These are phyloP conservation scores for Protonibea diacanthus DNA, from an alignment of 2,797 vertebrate species.

Conservation along the genomic window DNA sequence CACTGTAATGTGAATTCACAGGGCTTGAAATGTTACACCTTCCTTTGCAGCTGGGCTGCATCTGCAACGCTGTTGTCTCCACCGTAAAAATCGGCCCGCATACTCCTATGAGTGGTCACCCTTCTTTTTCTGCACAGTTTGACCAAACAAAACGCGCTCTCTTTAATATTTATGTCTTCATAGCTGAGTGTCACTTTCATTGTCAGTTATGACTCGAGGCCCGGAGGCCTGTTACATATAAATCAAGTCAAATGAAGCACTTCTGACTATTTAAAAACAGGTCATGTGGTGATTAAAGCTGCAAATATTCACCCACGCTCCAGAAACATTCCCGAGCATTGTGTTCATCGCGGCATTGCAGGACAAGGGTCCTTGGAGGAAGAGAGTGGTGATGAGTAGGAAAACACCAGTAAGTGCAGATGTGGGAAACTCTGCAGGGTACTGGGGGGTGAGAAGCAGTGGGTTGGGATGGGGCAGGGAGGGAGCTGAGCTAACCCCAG, in stretches of 20 bases:
- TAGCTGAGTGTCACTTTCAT: constrained; percentile 20
- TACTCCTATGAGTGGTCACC: constrained; percentile 57
- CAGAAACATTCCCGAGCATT: constrained; percentile 44
- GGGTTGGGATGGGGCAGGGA: constrained; percentile 74
- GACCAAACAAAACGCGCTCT: constrained; percentile 53
- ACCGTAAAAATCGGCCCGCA: constrained; percentile 84
- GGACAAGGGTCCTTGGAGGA: constrained; percentile 52
- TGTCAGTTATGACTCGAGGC: background rate
- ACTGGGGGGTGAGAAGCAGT: constrained; percentile 72
- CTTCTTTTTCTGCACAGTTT: constrained; percentile 78
- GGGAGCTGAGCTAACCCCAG: constrained; percentile 85
- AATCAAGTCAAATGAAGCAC: constrained; percentile 3
- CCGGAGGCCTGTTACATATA: background rate
- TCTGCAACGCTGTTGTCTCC: constrained; percentile 93
- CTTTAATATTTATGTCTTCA: constrained; percentile 46
- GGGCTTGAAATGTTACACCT: constrained; percentile 93
- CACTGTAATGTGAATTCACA: constrained; percentile 85
- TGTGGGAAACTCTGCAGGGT: constrained; percentile 88
- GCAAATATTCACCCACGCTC: constrained; percentile 6
- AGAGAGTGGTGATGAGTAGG: constrained; percentile 75
- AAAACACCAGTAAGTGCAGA: constrained; percentile 86
- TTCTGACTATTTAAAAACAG: background rate
- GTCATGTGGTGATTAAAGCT: constrained; percentile 7
- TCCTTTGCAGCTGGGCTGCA: constrained; percentile 92
- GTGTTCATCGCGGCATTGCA: constrained; percentile 52